Percentiles rank a stretch among this genome's conserved stretches.
Conservation (phyloP, 2,888 invertebrate species). For the Athripsodes cinereus region DNA sequence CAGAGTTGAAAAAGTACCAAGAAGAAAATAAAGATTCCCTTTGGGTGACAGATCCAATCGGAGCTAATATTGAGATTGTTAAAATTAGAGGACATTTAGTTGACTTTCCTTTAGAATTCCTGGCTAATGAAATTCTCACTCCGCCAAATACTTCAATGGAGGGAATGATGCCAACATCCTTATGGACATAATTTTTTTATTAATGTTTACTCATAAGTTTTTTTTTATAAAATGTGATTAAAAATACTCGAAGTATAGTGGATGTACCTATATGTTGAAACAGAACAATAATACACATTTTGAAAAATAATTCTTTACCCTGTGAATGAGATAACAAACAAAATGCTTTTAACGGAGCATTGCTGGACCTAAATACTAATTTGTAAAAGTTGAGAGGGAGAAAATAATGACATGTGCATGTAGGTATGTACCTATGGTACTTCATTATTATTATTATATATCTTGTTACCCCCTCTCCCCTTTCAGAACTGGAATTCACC, state of each 20-base stretch:
- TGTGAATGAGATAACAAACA: too few species aligned
- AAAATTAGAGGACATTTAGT: slow-evolving; percentile 83
- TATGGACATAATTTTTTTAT: slow-evolving; percentile 71
- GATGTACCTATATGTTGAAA: too few species aligned
- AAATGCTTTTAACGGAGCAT: too few species aligned
- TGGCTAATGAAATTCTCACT: slow-evolving; percentile 78
- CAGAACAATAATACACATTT: too few species aligned
- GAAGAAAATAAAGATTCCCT: slow-evolving; percentile 59
- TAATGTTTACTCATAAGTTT: not conserved
- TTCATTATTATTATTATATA: too few species aligned
- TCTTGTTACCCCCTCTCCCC: too few species aligned
- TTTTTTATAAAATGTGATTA: not conserved
- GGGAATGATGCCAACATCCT: slow-evolving; percentile 83
- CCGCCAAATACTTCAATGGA: slow-evolving; percentile 82
- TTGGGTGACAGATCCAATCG: slow-evolving; percentile 63
- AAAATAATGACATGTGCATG: too few species aligned
- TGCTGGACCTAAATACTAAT: too few species aligned
- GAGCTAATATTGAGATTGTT: slow-evolving; percentile 66
- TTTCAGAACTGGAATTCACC: too few species aligned
- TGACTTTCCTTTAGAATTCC: slow-evolving; percentile 81
- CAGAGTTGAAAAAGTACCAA: slow-evolving; percentile 69
- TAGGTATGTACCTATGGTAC: too few species aligned
- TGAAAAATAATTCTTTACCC: too few species aligned
- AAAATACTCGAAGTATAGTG: slow-evolving; percentile 2
- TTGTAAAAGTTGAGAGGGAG: too few species aligned